Percentiles rank a stretch among this genome's conserved stretches.
These are phyloP conservation scores for Eumerus sabulonum DNA, from an alignment of 2,888 invertebrate genomes.

Conservation along the genomic window DNA sequence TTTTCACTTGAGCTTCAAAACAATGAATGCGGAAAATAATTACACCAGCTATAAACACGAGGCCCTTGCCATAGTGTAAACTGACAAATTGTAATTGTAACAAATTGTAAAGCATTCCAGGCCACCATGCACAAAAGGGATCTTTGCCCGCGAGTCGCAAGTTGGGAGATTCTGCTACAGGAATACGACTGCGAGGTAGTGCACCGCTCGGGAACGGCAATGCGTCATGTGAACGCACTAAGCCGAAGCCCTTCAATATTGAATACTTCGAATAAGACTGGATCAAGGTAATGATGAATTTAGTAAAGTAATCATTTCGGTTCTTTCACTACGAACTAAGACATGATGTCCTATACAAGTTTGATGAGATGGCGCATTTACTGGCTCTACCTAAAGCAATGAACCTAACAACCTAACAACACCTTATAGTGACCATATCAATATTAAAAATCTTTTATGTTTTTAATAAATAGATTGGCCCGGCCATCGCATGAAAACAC, in stretches of 20 bases:
- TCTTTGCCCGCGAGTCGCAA: too few relatives aligned
- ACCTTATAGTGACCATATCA: too few relatives aligned
- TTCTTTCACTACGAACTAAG: slow-evolving; percentile 4
- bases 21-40: slow-evolving; percentile 3
- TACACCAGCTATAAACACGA: slow-evolving; percentile 20
- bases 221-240: slow-evolving; percentile 35
- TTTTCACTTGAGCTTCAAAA: slow-evolving; percentile 45
- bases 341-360: slow-evolving; percentile 33
- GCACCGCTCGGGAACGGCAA: too few relatives aligned
- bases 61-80: slow-evolving; percentile 6
- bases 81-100: background rate
- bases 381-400: slow-evolving; percentile 34
- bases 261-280: slow-evolving; percentile 5
- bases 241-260: slow-evolving; percentile 12
- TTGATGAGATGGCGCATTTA: slow-evolving; percentile 34
- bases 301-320: background rate
- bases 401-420: too few relatives aligned
- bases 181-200: too few relatives aligned
- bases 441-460: too few relatives aligned
- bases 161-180: too few relatives aligned
- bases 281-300: slow-evolving; percentile 5
- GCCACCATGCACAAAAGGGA: too few relatives aligned
- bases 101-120: slow-evolving; percentile 24
- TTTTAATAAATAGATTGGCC: too few relatives aligned
- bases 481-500: too few relatives aligned